phyloP scores from a whole-genome alignment of 2,113 vertebrate species.

The Gallinago paraguaiae region DNA sequence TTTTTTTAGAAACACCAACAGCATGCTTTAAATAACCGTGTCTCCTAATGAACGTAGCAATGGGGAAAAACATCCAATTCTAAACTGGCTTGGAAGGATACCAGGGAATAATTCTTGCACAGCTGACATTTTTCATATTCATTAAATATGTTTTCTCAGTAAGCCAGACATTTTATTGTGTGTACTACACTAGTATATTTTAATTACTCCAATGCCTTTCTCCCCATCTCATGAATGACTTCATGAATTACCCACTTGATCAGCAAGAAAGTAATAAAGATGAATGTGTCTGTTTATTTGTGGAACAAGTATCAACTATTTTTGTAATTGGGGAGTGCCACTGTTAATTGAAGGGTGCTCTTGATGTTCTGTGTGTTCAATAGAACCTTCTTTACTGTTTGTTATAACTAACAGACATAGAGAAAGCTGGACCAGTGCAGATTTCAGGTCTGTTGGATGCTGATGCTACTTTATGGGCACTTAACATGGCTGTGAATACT shows the following conservation, averaged over 20 bases:
- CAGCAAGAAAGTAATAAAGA: background rate
- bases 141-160: background rate
- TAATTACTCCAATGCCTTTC: background rate
- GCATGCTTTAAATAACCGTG: background rate
- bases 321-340: background rate
- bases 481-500: background rate
- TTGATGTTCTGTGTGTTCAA: background rate
- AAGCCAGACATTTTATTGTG: background rate
- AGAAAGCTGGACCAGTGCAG: background rate
- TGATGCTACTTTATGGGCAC: background rate
- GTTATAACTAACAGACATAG: background rate
- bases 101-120: background rate
- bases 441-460: background rate
- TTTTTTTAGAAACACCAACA: conserved; percentile 8
- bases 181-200: background rate
- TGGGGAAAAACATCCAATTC: background rate
- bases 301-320: background rate
- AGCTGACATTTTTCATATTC: background rate
- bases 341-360: background rate
- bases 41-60: conserved; percentile 14
- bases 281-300: background rate
- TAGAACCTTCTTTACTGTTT: background rate
- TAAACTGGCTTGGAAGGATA: background rate
- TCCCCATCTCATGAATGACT: background rate
- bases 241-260: background rate